Percentiles rank a stretch among this genome's conserved stretches.
Evolutionary conservation across 2,888 invertebrate genomes (phyloP).

Genomic region (Hemaris fuciformis): DNA sequence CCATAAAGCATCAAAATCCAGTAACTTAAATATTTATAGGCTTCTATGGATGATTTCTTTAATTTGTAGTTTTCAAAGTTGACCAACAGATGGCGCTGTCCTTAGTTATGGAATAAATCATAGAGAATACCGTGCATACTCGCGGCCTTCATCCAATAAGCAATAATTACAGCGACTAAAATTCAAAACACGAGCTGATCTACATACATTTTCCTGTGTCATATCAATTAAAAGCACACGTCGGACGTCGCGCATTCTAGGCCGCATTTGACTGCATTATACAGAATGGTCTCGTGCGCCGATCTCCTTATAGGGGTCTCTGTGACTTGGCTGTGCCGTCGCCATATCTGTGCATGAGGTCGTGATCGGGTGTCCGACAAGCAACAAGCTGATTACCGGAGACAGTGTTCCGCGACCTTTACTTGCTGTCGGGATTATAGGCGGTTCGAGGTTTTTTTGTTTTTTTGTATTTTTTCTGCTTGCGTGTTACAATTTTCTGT

Average conservation of each 20-base stretch:
- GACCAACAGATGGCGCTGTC: too few species aligned
- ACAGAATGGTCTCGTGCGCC: slow-evolving; percentile 35
- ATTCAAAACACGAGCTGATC: background rate
- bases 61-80: too few species aligned
- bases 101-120: too few species aligned
- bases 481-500: background rate
- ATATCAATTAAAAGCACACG: background rate
- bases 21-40: too few species aligned
- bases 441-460: background rate
- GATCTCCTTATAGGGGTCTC: slow-evolving; percentile 42
- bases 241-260: slow-evolving; percentile 34
- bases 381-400: background rate
- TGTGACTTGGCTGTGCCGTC: slow-evolving; percentile 33
- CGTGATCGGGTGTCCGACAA: background rate
- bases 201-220: background rate
- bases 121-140: background rate
- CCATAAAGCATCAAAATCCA: too few species aligned
- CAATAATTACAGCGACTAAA: background rate
- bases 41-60: too few species aligned
- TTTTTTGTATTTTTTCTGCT: background rate
- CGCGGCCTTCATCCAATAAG: background rate
- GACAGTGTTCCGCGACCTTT: slow-evolving; percentile 27
- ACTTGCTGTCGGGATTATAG: slow-evolving; percentile 10
- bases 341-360: slow-evolving; percentile 37
- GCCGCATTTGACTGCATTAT: slow-evolving; percentile 41